Percentiles rank a stretch among this genome's conserved stretches.
These are phyloP conservation scores for Copidosoma floridanum DNA, from an alignment of 1,140 invertebrate genomes.

Conservation along the genomic window DNA sequence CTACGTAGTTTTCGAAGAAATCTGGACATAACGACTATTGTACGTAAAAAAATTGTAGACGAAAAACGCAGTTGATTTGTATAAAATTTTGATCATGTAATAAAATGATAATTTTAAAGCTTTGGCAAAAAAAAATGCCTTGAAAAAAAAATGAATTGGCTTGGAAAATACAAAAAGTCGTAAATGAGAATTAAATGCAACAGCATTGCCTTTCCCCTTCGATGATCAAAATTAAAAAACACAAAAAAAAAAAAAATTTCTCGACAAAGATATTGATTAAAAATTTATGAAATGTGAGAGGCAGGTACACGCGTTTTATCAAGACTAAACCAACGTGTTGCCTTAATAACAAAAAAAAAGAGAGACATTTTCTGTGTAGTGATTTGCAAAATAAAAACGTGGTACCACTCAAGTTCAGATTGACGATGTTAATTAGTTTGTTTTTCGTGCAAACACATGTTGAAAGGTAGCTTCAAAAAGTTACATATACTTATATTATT, in stretches of 20 bases:
- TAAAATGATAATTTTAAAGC: background rate
- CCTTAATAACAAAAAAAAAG: no score
- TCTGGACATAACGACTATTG: constrained; percentile 1
- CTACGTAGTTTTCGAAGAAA: constrained; percentile 6
- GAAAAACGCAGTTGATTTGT: background rate
- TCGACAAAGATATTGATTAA: background rate
- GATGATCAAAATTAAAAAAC: no score
- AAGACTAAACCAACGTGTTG: constrained; percentile 40
- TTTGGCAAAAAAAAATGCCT: background rate
- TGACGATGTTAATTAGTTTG: constrained; percentile 24
- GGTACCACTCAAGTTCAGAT: constrained; percentile 39
- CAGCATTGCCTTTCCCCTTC: constrained; percentile 1
- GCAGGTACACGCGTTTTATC: constrained; percentile 25
- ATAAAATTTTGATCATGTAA: background rate
- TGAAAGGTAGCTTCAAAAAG: constrained; percentile 9
- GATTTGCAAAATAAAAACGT: constrained; percentile 31
- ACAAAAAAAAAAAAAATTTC: background rate
- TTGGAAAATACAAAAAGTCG: constrained; percentile 14
- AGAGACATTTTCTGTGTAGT: constrained; percentile 33
- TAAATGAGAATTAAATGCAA: constrained; percentile 16
- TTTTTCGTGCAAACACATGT: constrained; percentile 2
- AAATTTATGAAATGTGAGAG: constrained; percentile 9
- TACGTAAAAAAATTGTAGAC: background rate
- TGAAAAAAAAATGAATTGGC: background rate
- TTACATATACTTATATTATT: constrained; percentile 19